Conservation (phyloP, 2,113 vertebrate genomes). For the Eurystomus gularis region DNA sequence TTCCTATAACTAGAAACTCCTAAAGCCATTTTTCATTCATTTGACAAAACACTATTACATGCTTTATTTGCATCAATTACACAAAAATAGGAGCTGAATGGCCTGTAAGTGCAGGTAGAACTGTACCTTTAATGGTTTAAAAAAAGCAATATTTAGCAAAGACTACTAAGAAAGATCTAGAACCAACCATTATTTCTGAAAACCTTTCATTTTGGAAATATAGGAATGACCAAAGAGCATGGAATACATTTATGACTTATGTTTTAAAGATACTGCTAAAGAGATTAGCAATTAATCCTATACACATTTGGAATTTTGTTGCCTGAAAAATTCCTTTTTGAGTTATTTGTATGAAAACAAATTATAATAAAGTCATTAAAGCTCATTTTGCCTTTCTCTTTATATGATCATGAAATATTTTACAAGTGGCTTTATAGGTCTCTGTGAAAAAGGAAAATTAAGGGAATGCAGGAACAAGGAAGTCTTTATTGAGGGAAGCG, state of each 20-base stretch:
- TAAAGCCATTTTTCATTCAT: neutral
- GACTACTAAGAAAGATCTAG: neutral
- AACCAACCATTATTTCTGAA: neutral
- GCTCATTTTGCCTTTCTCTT: neutral
- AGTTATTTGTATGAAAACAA: neutral
- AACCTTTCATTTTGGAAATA: neutral
- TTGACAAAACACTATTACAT: neutral
- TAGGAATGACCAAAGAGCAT: neutral
- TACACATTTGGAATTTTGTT: neutral
- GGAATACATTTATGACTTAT: neutral
- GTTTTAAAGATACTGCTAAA: neutral
- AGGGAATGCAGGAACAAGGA: neutral
- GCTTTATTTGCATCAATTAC: constrained; percentile 4
- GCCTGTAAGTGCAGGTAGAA: neutral
- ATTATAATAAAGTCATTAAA: neutral
- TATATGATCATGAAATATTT: neutral
- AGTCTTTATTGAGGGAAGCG: neutral
- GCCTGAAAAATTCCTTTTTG: neutral
- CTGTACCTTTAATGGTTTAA: neutral
- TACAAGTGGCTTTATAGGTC: neutral
- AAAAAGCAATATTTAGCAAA: neutral
- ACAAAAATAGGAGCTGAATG: neutral
- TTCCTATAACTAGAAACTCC: neutral
- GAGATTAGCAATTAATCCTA: neutral
- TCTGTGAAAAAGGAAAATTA: neutral